Percentiles rank a stretch among this genome's conserved stretches.
These are phyloP conservation scores for Drosophila lacertosa DNA, from an alignment of 1,140 invertebrate species.

Conservation along the genomic window DNA sequence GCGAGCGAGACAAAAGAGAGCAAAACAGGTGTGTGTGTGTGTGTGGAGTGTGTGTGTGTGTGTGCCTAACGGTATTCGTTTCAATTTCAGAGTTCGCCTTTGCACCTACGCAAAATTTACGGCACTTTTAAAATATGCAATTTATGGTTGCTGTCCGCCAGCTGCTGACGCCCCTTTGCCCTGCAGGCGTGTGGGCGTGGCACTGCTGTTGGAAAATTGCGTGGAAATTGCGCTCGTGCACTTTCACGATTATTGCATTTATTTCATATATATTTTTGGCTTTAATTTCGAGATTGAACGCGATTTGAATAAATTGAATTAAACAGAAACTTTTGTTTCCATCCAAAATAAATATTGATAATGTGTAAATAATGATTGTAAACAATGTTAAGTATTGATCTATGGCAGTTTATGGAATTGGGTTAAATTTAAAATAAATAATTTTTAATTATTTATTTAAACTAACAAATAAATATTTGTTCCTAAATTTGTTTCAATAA, in stretches of 20 bases:
- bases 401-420: too few species aligned
- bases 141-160: slow-evolving; percentile 51
- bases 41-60: not conserved
- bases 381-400: too few species aligned
- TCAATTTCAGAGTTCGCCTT: slow-evolving; percentile 57
- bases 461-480: too few species aligned
- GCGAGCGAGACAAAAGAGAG: not conserved
- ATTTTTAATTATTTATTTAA: too few species aligned
- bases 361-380: too few species aligned
- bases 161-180: not conserved
- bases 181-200: slow-evolving; percentile 15
- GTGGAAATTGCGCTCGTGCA: slow-evolving; percentile 7
- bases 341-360: too few species aligned
- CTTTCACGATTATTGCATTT: slow-evolving; percentile 12
- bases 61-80: slow-evolving; percentile 47
- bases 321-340: too few species aligned
- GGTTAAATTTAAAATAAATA: too few species aligned
- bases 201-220: slow-evolving; percentile 20
- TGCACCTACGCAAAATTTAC: slow-evolving; percentile 75
- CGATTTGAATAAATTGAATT: too few species aligned
- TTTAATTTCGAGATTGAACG: not conserved
- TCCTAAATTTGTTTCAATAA: too few species aligned
- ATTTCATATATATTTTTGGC: not conserved
- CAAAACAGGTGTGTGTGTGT: not conserved
- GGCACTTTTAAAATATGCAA: slow-evolving; percentile 77